These are phyloP conservation scores for Eurytoma adleriae DNA, from an alignment of 2,888 invertebrate species.

Conservation along the genomic window DNA sequence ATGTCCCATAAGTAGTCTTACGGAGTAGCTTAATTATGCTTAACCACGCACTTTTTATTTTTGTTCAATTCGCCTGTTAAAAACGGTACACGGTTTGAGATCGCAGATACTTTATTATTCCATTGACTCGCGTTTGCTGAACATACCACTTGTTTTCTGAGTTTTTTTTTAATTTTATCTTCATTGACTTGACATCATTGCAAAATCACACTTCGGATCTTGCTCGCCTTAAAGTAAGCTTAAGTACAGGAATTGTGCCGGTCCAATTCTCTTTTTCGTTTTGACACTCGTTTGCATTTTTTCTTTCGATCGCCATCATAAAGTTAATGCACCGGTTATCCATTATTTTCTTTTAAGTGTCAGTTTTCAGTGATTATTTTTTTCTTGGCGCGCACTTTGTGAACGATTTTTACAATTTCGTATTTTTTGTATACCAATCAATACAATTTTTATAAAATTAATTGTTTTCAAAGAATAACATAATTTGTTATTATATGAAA, in stretches of 20 bases:
- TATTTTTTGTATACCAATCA: no score
- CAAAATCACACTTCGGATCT: conserved; percentile 31
- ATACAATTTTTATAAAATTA: no score
- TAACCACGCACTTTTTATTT: conserved; percentile 22
- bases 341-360: not conserved
- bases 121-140: conserved; percentile 46
- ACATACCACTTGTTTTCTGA: not conserved
- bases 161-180: conserved; percentile 11
- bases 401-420: no score
- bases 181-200: conserved; percentile 45
- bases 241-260: conserved; percentile 29
- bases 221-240: conserved; percentile 10
- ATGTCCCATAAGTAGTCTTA: conserved; percentile 18
- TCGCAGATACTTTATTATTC: conserved; percentile 36
- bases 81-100: conserved; percentile 37
- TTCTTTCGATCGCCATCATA: conserved; percentile 2
- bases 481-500: no score
- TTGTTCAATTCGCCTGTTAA: conserved; percentile 32
- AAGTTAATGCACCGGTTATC: conserved; percentile 40
- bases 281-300: conserved; percentile 14
- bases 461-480: no score
- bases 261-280: not conserved
- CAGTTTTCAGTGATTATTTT: no score
- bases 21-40: conserved; percentile 14
- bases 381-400: no score